A percentile compares a stretch with the other conserved stretches of the same genome.
phyloP scores from a whole-genome alignment of 2,888 invertebrate species.

The Platerodrilus igneus region DNA sequence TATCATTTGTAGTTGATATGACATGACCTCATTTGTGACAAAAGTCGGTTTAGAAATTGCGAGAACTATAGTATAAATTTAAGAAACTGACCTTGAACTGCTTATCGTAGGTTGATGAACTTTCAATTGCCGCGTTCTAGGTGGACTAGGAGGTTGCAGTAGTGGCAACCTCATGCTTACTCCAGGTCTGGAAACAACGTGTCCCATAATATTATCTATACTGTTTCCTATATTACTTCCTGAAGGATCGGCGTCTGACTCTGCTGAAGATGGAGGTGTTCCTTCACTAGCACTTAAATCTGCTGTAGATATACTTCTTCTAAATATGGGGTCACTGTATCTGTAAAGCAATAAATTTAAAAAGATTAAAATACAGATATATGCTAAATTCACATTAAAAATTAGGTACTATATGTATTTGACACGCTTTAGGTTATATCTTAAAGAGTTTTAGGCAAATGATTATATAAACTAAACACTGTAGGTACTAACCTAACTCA shows the following conservation, averaged over 20 bases:
- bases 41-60: no score
- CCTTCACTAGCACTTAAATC: constrained; percentile 36
- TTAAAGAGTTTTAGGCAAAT: no score
- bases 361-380: not conserved
- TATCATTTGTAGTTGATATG: no score
- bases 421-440: not conserved
- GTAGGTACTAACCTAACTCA: no score
- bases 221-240: constrained; percentile 36
- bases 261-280: constrained; percentile 45
- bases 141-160: constrained; percentile 43
- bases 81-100: constrained; percentile 9
- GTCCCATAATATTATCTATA: constrained; percentile 46
- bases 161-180: constrained; percentile 43
- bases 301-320: constrained; percentile 34
- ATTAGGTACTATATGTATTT: not conserved
- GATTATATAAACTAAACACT: no score
- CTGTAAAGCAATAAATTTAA: constrained; percentile 27
- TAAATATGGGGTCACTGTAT: constrained; percentile 44
- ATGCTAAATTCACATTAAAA: not conserved
- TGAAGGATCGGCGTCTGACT: constrained; percentile 39
- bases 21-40: no score
- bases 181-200: constrained; percentile 42
- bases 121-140: constrained; percentile 27
- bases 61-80: constrained; percentile 1
- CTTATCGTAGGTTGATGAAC: not conserved